Base-by-base conservation (phyloP, 2,797 vertebrate species). In the Arrhamphus sclerolepis region DNA sequence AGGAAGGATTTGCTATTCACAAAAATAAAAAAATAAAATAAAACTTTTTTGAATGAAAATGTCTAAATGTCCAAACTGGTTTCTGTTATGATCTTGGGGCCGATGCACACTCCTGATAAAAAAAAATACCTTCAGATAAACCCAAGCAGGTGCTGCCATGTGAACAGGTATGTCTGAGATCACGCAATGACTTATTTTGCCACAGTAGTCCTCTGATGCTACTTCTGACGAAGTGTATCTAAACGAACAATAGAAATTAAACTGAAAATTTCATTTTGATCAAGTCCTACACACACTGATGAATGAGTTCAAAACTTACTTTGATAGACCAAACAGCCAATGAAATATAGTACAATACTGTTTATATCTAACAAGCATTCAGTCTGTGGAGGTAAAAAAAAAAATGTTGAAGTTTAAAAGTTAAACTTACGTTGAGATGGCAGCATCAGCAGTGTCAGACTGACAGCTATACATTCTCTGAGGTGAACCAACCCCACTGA, bases 371-470 rank as follows among this genome's bases (percentile, higher is more conserved):
- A 28, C 46, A 6, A 34, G n/a, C 11, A 7, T n/a, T 34, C 2
- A 18, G 1, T 6, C 8, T 34, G 10, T 51, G 21, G 7, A 42
- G 20, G 10, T 13, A 51, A 55, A 50, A 19, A 20, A 6, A 50
- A 52, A 1, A 19, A 43, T 9, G 7, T 3, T 38, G 19, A 19
- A 22, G 13, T 3, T 56, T 43, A 3, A 29, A 11, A 20, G 62
- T 77, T 77, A 29, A 11, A 20, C 64, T 77, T 77, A 88, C 86
- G 73, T 65, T 21, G 24, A 66, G 69, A 19, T 38, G 41, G 63
- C 40, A 29, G 56, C 51, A 42, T 52, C 9, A 29, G 47, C 2
- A 10, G 58, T 19, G 18, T 10, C 7, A 0, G 7, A 7, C 0
- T 62, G 28, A 60, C 41, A 42, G 7, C 4, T 21, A 5, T 3